Base-by-base conservation (phyloP, 2,888 invertebrate species). In the Melanophora roralis region DNA sequence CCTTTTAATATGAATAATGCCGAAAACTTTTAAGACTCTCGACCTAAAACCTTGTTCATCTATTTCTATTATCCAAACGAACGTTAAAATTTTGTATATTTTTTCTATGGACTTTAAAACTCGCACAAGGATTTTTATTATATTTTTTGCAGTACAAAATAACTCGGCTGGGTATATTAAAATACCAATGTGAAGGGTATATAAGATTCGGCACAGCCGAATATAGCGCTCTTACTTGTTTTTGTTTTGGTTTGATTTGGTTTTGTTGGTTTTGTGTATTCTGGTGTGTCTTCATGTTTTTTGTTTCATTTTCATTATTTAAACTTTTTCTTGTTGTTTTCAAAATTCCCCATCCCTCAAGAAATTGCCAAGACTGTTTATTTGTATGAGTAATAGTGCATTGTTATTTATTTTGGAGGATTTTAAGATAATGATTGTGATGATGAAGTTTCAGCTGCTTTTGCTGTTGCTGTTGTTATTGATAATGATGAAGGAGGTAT, bases 281-380 rank as follows among this genome's bases (percentile, higher is more conserved):
- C 76, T 80, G 80, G 80, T 80, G 80, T 80, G 80, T 80, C 80
- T 68, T 80, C 80, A 80, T 47, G 7, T 5, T 68, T 64, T 59
- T 38, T 57, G 23, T 64, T 55, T 57, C 43, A 16, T 67, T 21
- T 23, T 27, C 43, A 34, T 34, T 74, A 43, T 49, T 64, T 12
- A 65, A 69, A 73, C 21, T 72, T 21, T 43, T 32, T 8, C 49
- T 23, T 60, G 32, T 36, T 55, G 69, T 45, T 60, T 3, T 23
- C 32, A 34, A 21, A 12, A 16, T 55, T 45, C 27, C n/a, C 49
- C 34, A 4, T n/a, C 36, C 16, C 27, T 5, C 9, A 36, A 27
- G 45, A 47, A 47, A 21, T 11, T 2, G 19, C 21, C 21, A 11
- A 47, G 21, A 2, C 11, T 21, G 16, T 16, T 16, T 14, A 16